Evolutionary conservation across 2,888 invertebrate genomes (phyloP), one percentile per base, ranked within the genome.

Genomic region (Nineta flava): DNA sequence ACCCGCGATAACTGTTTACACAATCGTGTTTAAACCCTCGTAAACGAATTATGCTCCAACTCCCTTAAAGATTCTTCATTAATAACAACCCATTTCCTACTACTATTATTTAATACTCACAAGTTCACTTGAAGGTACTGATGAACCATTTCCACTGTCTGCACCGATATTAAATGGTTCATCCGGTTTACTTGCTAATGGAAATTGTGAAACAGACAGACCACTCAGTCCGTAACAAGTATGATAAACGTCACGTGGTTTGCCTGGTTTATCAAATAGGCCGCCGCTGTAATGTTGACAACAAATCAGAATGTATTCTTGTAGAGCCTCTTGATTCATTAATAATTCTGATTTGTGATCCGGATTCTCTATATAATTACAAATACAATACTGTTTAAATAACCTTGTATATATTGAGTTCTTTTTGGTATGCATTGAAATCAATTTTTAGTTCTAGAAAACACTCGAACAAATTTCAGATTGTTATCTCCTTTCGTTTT

Each of bases 191-290:
- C 65, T 63, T 16, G 68, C 65, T 13, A 58, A 53, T 46, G 62
- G 61, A 56, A 90, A 84, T 64, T 99, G 99, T 2, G 96, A 87
- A 52, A 97, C 77, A 13, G 96, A 87, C 44, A 99, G 72, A 3
- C 99, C 99, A 68, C 94, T 93, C 45, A 99, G 70, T 1, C 87
- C 83, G 63, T 99, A 99, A 67, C 97, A 97, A 0, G 96, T 95
- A 67, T 99, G 99, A 66, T 99, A 99, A 55, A 87, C 80, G 71
- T 99, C 99, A 57, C 84, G 74, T 46, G 77, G 76, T 62, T 92
- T 95, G 59, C 87, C 87, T 50, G 99, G 99, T 68, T 99, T 99
- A 68, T 99, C 99, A 54, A 92, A 72, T 21, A 99, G 76, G 5
- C 99, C 97, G 17, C 99, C 99, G 52, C 74, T 72, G 43, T 76